Evolutionary conservation across 2,113 vertebrate genomes (phyloP), one percentile per base, ranked within the genome.

Genomic region (Eudorcas thomsonii): DNA sequence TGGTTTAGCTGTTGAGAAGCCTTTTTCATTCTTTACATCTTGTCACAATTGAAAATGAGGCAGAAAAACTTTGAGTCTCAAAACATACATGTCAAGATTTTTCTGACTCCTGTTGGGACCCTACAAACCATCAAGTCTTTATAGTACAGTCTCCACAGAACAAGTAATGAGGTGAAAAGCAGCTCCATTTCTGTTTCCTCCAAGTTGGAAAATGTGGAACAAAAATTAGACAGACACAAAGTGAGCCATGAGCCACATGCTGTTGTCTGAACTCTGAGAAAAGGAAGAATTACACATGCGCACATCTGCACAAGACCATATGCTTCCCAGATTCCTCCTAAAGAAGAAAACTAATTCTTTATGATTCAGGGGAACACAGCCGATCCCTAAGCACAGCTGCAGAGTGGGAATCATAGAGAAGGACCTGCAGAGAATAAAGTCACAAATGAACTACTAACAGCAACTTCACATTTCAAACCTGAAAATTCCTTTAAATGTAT

Each of bases 271-370:
- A 67, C 62, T 80, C 67, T 12, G n/a, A 84, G 92, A 91, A 28
- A 15, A 52, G 55, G 45, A 78, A 26, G 52, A 60, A 95, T 84
- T 86, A 87, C 88, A 30, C 97, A 94, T 93, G 94, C 62, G 14
- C 91, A 95, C 83, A 95, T 94, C 91, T 97, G 94, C 92, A 33
- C 12, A 4, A 25, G 62, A 12, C 89, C 96, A 96, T 97, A 93
- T 97, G 98, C 91, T 93, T 87, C 85, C 87, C 94, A 97, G 97
- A 90, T 96, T 92, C 95, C 39, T 77, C 67, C 62, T 85, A 23
- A 13, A 88, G 93, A 94, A 92, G 62, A 96, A 97, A 97, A 84
- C 54, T 57, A 85, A 90, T 90, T 87, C 87, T 94, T 96, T 84
- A 19, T 25, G 83, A 94, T 74, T 60, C 59, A 10, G 23, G 87